These are phyloP conservation scores for Pituophis catenifer DNA, from an alignment of 2,113 vertebrate genomes.

Conservation along the genomic window DNA sequence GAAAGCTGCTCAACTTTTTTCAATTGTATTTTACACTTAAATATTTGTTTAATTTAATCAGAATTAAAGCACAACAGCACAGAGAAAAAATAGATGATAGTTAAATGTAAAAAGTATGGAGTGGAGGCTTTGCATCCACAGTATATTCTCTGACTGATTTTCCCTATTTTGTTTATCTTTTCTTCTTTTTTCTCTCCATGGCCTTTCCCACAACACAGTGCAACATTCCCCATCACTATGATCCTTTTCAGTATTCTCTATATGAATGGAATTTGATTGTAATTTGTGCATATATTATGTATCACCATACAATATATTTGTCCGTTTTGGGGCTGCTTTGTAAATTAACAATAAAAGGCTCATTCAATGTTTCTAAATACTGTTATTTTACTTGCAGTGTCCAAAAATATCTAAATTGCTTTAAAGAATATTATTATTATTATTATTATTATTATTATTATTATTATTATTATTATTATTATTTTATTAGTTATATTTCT, in stretches of 20 bases:
- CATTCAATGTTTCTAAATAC: neutral
- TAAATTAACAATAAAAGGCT: neutral
- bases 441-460: no score
- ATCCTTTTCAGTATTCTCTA: neutral
- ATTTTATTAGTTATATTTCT: no score
- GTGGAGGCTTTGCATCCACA: neutral
- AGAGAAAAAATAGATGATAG: neutral
- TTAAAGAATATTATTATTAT: neutral
- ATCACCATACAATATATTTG: neutral
- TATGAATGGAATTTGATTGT: neutral
- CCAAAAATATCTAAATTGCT: neutral
- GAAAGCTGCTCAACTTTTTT: slow-evolving; percentile 30
- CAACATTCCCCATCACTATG: neutral
- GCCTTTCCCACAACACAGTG: neutral
- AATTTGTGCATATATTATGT: neutral
- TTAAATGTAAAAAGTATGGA: neutral
- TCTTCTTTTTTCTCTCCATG: neutral
- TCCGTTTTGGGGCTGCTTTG: neutral
- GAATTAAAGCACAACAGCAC: neutral
- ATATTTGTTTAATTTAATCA: slow-evolving; percentile 23
- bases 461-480: no score
- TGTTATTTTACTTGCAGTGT: neutral
- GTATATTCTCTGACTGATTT: neutral
- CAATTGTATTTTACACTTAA: slow-evolving; percentile 25
- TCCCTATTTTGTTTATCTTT: neutral